Evolutionary conservation across 2,797 vertebrate species (phyloP), one percentile per base, ranked within the genome.

Genomic region (Hypotaenidia philippensis): DNA sequence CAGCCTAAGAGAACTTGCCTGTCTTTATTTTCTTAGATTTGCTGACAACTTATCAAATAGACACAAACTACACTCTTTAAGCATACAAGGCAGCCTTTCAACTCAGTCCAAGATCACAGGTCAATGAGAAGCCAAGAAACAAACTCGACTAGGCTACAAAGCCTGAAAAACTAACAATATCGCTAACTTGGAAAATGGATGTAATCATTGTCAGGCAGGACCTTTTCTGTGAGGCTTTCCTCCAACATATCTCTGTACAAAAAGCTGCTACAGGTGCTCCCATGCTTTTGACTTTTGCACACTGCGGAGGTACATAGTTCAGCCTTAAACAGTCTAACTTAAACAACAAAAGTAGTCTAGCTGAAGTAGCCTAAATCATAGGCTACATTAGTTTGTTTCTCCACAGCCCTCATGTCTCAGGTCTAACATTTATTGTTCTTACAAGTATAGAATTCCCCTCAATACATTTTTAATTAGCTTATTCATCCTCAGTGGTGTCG

Each of bases 341-440:
- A 87, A 92, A 92, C 20, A 87, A 36, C 20, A 1, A 84, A 90
- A 87, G 27, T 36, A 84, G 77, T 77, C 56, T 70, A 74, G 49
- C 40, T 4, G 1, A 63, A 90, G 47, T 41, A 74, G 27, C 75
- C 80, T 25, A 93, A 74, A 92, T 87, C 93, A 80, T 50, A 52
- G 52, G 29, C 45, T 77, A 87, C 71, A 85, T 93, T 94, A 77
- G 95, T 95, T 95, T 95, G 64, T 77, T 96, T 95, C 94, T 92
- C 83, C 83, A 57, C 81, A 89, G 40, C 83, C 76, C n/a, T 94
- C 66, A 40, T 12, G 36, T 87, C 89, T 84, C 71, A 89, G 13
- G 75, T 92, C 77, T 92, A 90, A 87, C 83, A 93, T 96, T 95
- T 95, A 92, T 94, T 94, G 94, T 97, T 94, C 91, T 90, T 92